Percentiles rank a stretch among this genome's conserved stretches.
phyloP scores from a whole-genome alignment of 2,797 vertebrate genomes.

The Gymnothorax javanicus region DNA sequence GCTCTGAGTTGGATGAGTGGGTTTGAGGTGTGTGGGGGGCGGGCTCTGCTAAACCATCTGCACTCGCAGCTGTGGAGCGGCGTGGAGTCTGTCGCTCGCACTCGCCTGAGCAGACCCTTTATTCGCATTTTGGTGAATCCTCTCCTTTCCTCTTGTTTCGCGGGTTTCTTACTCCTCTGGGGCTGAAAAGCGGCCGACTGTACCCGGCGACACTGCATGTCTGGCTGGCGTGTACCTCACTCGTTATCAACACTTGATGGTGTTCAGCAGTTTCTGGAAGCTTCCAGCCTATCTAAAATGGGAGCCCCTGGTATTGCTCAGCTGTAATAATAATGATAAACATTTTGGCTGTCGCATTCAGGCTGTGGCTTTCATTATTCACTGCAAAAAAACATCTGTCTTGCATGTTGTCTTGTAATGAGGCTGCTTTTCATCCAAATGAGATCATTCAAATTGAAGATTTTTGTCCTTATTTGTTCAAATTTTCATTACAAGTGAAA shows the following conservation, averaged over 20 bases:
- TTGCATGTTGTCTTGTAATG: too few relatives aligned
- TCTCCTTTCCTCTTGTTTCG: neutral
- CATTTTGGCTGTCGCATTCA: neutral
- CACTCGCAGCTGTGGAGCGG: conserved; percentile 7
- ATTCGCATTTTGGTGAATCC: neutral
- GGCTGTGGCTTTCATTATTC: neutral
- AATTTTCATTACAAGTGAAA: too few relatives aligned
- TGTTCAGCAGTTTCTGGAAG: neutral
- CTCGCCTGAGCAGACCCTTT: neutral
- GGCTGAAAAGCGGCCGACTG: neutral
- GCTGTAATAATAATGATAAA: neutral
- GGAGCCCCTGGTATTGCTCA: neutral
- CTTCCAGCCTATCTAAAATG: neutral
- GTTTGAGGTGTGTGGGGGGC: neutral
- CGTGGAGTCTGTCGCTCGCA: neutral
- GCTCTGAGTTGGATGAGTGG: neutral
- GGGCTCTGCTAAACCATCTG: conserved; percentile 34
- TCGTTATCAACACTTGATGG: neutral
- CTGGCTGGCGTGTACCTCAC: neutral
- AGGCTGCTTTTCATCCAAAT: too few relatives aligned
- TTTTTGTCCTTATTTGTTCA: too few relatives aligned
- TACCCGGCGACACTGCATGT: neutral
- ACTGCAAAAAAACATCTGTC: too few relatives aligned
- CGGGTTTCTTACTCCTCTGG: neutral
- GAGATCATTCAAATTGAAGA: too few relatives aligned